Percentiles rank a stretch among this genome's conserved stretches.
phyloP scores from a whole-genome alignment of 1,140 invertebrate genomes.

The Thereuonema tuberculata region DNA sequence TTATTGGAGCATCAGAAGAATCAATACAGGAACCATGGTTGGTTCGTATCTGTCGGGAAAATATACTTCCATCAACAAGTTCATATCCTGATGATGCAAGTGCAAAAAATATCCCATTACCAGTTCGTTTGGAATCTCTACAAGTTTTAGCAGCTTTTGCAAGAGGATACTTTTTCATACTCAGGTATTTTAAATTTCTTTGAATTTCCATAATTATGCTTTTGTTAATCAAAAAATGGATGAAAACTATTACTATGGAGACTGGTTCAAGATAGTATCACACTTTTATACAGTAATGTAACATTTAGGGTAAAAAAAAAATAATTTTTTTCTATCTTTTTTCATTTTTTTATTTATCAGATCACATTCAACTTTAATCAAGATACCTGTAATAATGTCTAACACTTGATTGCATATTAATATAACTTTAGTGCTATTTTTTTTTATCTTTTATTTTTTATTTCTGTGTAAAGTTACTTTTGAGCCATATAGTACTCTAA shows the following conservation, averaged over 20 bases:
- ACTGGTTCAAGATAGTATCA: too few species aligned
- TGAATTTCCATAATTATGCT: not conserved
- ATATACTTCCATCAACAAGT: conserved; percentile 17
- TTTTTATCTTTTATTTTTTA: too few species aligned
- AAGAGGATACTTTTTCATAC: conserved; percentile 43
- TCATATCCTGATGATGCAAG: not conserved
- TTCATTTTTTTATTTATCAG: too few species aligned
- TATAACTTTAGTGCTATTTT: too few species aligned
- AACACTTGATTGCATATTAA: too few species aligned
- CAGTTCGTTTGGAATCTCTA: conserved; percentile 57
- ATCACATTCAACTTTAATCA: too few species aligned
- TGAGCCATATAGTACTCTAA: too few species aligned
- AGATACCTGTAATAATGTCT: too few species aligned
- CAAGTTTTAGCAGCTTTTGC: conserved; percentile 56
- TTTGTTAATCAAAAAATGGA: not conserved
- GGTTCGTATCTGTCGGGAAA: conserved; percentile 29
- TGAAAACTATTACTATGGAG: not conserved
- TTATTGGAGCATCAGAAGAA: conserved; percentile 2
- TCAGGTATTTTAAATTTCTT: conserved; percentile 28
- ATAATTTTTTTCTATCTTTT: too few species aligned
- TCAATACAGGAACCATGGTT: conserved; percentile 27
- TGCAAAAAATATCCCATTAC: conserved; percentile 29
- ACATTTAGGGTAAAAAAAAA: too few species aligned
- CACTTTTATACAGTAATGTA: too few species aligned
- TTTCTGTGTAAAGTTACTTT: too few species aligned